Evolutionary conservation across 2,888 invertebrate genomes (phyloP).

Genomic region (Anodontia alba): DNA sequence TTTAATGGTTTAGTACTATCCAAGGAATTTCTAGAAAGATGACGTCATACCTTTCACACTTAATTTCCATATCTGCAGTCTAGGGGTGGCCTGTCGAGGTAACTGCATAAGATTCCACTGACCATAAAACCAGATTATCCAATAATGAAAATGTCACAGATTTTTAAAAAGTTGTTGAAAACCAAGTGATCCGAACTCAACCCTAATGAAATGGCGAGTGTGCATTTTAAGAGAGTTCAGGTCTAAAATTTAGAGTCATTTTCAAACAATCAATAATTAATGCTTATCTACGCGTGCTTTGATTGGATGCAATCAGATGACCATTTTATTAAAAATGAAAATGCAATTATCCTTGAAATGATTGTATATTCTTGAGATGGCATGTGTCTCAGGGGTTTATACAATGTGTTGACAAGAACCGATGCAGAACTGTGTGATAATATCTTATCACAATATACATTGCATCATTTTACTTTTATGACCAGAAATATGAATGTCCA

Average conservation of each 20-base stretch:
- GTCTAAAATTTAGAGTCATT: no score
- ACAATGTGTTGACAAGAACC: neutral
- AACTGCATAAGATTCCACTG: no score
- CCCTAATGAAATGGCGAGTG: no score
- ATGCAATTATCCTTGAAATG: neutral
- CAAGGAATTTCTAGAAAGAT: no score
- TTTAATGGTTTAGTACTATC: no score
- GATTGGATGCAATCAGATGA: conserved; percentile 5
- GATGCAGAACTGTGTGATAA: neutral
- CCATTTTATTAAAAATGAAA: neutral
- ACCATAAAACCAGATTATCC: neutral
- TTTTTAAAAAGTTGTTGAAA: no score
- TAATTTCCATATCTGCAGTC: neutral
- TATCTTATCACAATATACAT: neutral
- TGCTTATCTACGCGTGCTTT: neutral
- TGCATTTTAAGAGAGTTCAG: no score
- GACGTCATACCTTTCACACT: neutral
- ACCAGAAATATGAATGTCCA: neutral
- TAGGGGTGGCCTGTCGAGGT: no score
- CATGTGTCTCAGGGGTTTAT: neutral
- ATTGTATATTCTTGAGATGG: neutral
- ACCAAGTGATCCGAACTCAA: no score
- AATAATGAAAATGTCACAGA: neutral
- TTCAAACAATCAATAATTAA: no score
- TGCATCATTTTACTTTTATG: conserved; percentile 5